Base-by-base conservation (phyloP, 1,140 invertebrate species). In the Scaptomyza graminum region DNA sequence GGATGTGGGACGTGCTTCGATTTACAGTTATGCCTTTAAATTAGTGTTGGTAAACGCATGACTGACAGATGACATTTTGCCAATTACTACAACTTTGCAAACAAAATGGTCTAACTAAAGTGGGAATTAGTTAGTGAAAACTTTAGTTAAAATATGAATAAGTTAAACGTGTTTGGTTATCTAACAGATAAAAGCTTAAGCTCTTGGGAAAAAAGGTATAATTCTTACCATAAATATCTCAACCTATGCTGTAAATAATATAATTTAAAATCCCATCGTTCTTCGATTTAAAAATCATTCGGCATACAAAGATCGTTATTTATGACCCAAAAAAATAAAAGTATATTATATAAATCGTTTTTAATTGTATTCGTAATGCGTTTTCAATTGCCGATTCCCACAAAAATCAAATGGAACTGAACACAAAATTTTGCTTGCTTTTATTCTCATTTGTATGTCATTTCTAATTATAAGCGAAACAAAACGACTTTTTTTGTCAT, bases 381-480 rank as follows among this genome's bases (percentile, higher is more conserved):
- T 56, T 65, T 50, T 65, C 15, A 56, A 64, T 70, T 15, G 39
- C 50, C 11, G 15, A n/a, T 57, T n/a, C 44, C 43, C 25, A 59
- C 22, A 57, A 7, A 22, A 7, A 15, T 41, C 4, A 28, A 51
- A 15, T 31, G 50, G 15, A 16, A 57, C 37, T 49, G 51, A 63
- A 16, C 52, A 37, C 43, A 56, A 55, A 34, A n/a, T 37, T 11
- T 5, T 25, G 47, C 25, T 50, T 41, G 31, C 51, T 16, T 2
- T 6, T 18, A 25, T 51, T 22, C 44, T 67, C 56, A 72, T 72
- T 67, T 61, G 69, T 67, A 60, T 60, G 54, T 41, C 7, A 49
- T 61, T 67, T 72, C 62, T 59, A 73, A 73, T 68, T 73, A 73
- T 55, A 61, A 47, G 62, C 62, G 47, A 57, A 57, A 57, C 52